Evolutionary conservation across 2,797 vertebrate species (phyloP), one percentile per base, ranked within the genome.

Genomic region (Oryzias dopingdopingensis): DNA sequence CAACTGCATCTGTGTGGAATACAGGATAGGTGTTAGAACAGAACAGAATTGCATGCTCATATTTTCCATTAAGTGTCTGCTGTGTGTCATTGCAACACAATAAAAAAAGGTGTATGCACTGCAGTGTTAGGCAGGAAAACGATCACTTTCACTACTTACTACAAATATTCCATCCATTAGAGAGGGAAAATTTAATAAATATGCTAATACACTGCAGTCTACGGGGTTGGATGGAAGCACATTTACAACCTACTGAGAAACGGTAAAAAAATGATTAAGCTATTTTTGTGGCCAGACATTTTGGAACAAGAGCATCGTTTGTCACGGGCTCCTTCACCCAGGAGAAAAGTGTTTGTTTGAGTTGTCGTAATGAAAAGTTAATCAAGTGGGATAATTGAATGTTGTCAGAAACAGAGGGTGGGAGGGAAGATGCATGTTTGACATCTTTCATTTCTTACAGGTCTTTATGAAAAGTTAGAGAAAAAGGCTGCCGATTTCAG

Each of bases 371-470:
- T 90, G 85, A 90, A 91, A 91, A 92, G 90, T 89, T 91, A 90
- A 91, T 92, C 88, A 91, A 86, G 81, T 83, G 88, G 85, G 85
- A 90, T 90, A 89, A 92, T 82, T 90, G 81, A 90, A 85, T 88
- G 84, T 67, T 90, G 86, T 87, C 70, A 62, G 74, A 84, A 77
- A 70, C 59, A 65, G 52, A 65, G 63, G 53, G 67, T 72, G 74
- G 79, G 76, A 74, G 71, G 62, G 62, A 72, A 71, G 60, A 65
- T 76, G 72, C 67, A 61, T 82, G 76, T 77, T 76, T 75, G 82
- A 79, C 78, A 83, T 65, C 65, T 73, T 75, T 81, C 62, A 23
- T 69, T 82, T 69, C 74, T 72, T 61, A 62, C 50, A 48, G 53
- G 52, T 62, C 80, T 82, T 37, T 63, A 76, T 54, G 52, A 43